Percentiles rank a stretch among this genome's conserved stretches.
phyloP scores from a whole-genome alignment of 2,797 vertebrate genomes.

The Sebastiscus albofasciatus region DNA sequence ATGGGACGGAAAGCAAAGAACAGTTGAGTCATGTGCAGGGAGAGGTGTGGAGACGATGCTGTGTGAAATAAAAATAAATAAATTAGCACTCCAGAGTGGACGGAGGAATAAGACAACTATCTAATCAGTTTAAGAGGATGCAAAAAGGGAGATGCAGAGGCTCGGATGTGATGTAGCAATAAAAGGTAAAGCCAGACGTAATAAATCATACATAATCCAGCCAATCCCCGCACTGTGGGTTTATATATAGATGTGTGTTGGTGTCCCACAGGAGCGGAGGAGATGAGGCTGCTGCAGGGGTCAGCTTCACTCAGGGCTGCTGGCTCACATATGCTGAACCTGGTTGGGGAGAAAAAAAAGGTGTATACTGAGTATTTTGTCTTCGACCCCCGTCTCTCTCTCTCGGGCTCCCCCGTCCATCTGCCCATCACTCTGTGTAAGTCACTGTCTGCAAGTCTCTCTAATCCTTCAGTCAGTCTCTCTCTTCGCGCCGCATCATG shows the following conservation, averaged over 20 bases:
- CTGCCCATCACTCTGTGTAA: conserved; percentile 27
- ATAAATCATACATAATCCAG: conserved; percentile 69
- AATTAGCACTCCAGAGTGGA: conserved; percentile 68
- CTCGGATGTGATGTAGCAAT: conserved; percentile 9
- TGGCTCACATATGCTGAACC: conserved; percentile 27
- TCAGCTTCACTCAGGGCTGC: conserved; percentile 41
- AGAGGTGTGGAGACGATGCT: conserved; percentile 67
- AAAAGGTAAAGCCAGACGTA: conserved; percentile 42
- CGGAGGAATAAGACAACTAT: conserved; percentile 20
- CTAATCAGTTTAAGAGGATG: conserved; percentile 11
- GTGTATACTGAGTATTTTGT: conserved; percentile 1
- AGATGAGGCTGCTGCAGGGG: conserved; percentile 40
- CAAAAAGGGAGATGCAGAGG: background rate
- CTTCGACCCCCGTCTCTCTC: background rate
- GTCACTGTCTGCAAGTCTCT: conserved; percentile 7
- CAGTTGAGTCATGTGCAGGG: conserved; percentile 71
- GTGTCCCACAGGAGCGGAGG: conserved; percentile 32
- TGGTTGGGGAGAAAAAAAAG: background rate
- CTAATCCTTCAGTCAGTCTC: conserved; percentile 5
- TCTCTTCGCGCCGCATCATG: background rate
- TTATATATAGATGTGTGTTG: conserved; percentile 69
- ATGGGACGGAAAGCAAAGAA: conserved; percentile 55
- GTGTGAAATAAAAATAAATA: conserved; percentile 36
- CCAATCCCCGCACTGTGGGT: conserved; percentile 55
- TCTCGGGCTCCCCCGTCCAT: conserved; percentile 17